These are phyloP conservation scores for Nyctalus aviator DNA, from an alignment of 2,797 vertebrate genomes.

Conservation along the genomic window DNA sequence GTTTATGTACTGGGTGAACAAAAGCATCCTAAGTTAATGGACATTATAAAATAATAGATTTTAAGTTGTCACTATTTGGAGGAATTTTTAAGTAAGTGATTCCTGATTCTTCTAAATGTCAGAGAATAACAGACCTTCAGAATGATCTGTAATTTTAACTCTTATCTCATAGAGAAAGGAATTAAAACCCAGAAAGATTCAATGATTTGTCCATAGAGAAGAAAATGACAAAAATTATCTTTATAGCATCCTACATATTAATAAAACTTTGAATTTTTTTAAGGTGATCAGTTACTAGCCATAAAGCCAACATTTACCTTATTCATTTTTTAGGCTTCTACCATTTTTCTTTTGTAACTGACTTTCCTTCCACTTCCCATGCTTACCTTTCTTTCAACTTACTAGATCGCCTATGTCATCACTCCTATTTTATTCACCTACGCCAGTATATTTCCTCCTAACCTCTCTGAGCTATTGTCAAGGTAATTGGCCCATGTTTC, in stretches of 20 bases:
- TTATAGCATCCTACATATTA: not conserved
- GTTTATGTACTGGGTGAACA: not conserved
- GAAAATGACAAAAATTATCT: conserved; percentile 48
- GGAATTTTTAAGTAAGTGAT: conserved; percentile 55
- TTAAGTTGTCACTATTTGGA: not conserved
- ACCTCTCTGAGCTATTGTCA: not conserved
- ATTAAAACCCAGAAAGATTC: conserved; percentile 32
- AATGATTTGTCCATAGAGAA: not conserved
- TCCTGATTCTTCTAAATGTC: conserved; percentile 22
- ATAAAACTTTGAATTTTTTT: conserved; percentile 28
- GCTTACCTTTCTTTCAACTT: not conserved
- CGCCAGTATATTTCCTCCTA: not conserved
- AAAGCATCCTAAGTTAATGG: conserved; percentile 1
- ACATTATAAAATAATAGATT: conserved; percentile 49
- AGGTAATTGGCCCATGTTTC: not conserved
- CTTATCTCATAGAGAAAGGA: not conserved
- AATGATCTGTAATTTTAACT: not conserved
- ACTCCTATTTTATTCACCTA: not conserved
- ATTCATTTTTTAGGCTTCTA: not conserved
- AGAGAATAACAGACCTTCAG: not conserved
- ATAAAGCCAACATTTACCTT: not conserved
- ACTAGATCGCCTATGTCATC: not conserved
- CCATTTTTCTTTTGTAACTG: conserved; percentile 8
- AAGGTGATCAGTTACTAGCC: conserved; percentile 3
- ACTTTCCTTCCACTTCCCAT: not conserved